A percentile compares a stretch with the other conserved stretches of the same genome.
Evolutionary conservation across 2,888 invertebrate species (phyloP).

Genomic region (Hymenopus coronatus): DNA sequence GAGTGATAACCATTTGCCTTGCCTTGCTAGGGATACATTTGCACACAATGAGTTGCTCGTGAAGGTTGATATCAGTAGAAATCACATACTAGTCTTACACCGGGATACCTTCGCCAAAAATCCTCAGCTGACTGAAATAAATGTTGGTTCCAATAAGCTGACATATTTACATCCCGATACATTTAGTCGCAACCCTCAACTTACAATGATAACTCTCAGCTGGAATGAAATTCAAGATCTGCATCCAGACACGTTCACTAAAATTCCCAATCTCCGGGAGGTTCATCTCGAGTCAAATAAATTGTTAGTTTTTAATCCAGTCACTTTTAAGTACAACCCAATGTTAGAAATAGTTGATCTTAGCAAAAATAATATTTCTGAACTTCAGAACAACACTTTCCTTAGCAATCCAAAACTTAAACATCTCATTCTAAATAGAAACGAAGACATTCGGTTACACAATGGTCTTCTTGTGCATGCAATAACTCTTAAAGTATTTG

Average conservation of each 20-base stretch:
- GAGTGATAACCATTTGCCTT: not conserved
- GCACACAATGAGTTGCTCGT: not conserved
- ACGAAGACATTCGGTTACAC: not conserved
- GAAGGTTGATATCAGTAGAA: not conserved
- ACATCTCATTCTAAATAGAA: not conserved
- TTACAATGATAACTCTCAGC: slow-evolving; percentile 3
- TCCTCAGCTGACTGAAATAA: not conserved
- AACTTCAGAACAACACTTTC: not conserved
- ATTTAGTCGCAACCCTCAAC: not conserved
- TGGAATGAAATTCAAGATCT: slow-evolving; percentile 1
- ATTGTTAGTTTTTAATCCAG: not conserved
- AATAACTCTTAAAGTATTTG: not conserved
- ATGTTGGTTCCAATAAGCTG: not conserved
- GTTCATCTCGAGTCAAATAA: not conserved
- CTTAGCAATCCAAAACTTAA: not conserved
- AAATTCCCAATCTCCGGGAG: not conserved
- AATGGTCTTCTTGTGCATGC: not conserved
- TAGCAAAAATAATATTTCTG: not conserved
- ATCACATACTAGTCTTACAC: not conserved
- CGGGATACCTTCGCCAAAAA: not conserved
- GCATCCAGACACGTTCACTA: not conserved
- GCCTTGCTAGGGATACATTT: not conserved
- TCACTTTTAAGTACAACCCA: not conserved
- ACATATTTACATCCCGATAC: slow-evolving; percentile 8
- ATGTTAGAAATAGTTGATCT: not conserved